phyloP scores from a whole-genome alignment of 2,888 invertebrate genomes.

The Epirrhoe tristata region DNA sequence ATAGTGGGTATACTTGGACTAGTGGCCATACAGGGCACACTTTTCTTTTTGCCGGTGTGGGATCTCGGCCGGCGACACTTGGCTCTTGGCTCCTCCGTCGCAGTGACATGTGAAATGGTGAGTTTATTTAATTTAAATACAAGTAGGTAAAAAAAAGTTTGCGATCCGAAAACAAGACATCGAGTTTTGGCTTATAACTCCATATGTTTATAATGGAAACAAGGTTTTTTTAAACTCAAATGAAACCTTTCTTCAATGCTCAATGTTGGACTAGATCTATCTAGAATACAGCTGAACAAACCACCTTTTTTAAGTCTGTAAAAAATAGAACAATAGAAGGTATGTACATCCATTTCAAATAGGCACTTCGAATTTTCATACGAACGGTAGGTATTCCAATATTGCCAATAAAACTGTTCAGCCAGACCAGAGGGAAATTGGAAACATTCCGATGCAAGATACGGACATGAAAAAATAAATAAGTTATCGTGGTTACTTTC shows the following conservation, averaged over 20 bases:
- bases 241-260: no score
- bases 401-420: constrained; percentile 16
- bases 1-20: constrained; percentile 58
- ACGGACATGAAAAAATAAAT: constrained; percentile 14
- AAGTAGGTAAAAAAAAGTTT: no score
- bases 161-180: no score
- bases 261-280: no score
- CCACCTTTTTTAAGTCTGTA: no score
- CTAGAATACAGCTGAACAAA: no score
- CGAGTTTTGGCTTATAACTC: no score
- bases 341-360: neutral
- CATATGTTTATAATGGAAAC: no score
- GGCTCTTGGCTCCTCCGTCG: constrained; percentile 68
- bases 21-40: constrained; percentile 49
- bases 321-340: no score
- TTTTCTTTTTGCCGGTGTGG: constrained; percentile 65
- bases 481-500: constrained; percentile 14
- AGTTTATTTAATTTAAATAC: neutral
- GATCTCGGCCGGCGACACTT: constrained; percentile 66
- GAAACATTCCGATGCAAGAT: constrained; percentile 15
- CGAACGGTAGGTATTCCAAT: constrained; percentile 14
- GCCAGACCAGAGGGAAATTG: constrained; percentile 17
- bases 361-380: constrained; percentile 11
- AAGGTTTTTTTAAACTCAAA: no score
- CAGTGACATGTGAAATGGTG: constrained; percentile 79